Evolutionary conservation across 2,888 invertebrate genomes (phyloP), one percentile per base, ranked within the genome.

Genomic region (Xylocampa areola): DNA sequence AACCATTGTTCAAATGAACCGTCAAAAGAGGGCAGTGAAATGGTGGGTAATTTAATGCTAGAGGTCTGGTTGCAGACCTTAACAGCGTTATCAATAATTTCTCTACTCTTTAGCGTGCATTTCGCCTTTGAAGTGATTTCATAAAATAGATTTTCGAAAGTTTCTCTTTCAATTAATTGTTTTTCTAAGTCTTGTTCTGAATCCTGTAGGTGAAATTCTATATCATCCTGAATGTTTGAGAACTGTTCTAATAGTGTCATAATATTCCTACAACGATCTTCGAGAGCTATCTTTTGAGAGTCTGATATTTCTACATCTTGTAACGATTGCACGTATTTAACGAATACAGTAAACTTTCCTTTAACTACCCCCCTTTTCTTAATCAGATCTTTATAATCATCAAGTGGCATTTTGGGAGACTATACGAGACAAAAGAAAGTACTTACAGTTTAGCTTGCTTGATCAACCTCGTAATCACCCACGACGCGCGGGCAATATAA

Each of bases 131-230:
- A 33, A 10, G 33, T 23, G 4, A 45, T 27, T n/a, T 25, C 45
- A 45, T 45, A 35, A 35, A 33, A 47, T 17, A 25, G 10, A 36
- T 19, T 47, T 27, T 47, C 45, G 23, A 47, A 47, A 11, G 35
- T 17, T 47, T 37, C 17, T 25, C 45, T 45, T 27, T 45, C 45
- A 2, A 35, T 2, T 27, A 47, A 47, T 35, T 45, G 17, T 13
- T 47, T 47, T 27, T 29, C 29, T 21, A 37, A 35, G 1, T 47
- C 35, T 35, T 16, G 6, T 35, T 36, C 25, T 5, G 45, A 47
- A 37, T 37, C 48, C 7, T 27, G 13, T 13, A 5, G 13, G 19
- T 30, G n/a, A 37, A 21, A 48, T 21, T 48, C 48, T 37, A 14
- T 48, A n/a, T 19, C 19, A 48, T 27, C 47, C 10, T 47, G 47